A percentile compares a stretch with the other conserved stretches of the same genome.
These are phyloP conservation scores for Drosophila acutilabella DNA, from an alignment of 2,888 invertebrate species.

Conservation along the genomic window DNA sequence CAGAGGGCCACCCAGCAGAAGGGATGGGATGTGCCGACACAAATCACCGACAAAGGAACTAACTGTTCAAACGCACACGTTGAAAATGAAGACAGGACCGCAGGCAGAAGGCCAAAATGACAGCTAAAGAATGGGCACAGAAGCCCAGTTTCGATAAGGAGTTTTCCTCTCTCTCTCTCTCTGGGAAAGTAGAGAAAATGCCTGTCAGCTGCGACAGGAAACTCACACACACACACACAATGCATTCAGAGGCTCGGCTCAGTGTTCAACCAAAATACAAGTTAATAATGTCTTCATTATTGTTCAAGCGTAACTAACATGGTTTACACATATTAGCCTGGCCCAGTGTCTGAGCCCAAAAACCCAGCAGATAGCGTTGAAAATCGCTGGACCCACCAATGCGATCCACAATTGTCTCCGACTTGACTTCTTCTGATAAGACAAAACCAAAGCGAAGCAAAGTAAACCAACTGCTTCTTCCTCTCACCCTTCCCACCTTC, in stretches of 20 bases:
- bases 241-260: conserved; percentile 30
- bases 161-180: conserved; percentile 20
- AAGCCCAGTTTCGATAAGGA: conserved; percentile 57
- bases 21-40: conserved; percentile 73
- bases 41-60: conserved; percentile 76
- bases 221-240: conserved; percentile 26
- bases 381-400: conserved; percentile 57
- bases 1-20: conserved; percentile 66
- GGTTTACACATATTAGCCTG: conserved; percentile 83
- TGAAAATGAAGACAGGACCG: conserved; percentile 68
- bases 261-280: conserved; percentile 72
- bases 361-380: conserved; percentile 54
- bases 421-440: conserved; percentile 61
- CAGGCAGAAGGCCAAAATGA: conserved; percentile 66
- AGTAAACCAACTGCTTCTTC: conserved; percentile 28
- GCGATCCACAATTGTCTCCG: conserved; percentile 46
- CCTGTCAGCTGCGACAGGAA: conserved; percentile 81
- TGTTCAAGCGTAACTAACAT: conserved; percentile 83
- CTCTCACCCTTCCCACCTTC: background rate
- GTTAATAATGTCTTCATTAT: conserved; percentile 84
- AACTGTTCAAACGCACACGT: conserved; percentile 78
- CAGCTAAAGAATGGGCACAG: conserved; percentile 73
- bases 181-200: conserved; percentile 59
- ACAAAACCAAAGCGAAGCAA: conserved; percentile 19
- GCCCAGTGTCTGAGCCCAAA: conserved; percentile 27